phyloP scores from a whole-genome alignment of 2,113 vertebrate genomes.

The Oryzias melastigma region DNA sequence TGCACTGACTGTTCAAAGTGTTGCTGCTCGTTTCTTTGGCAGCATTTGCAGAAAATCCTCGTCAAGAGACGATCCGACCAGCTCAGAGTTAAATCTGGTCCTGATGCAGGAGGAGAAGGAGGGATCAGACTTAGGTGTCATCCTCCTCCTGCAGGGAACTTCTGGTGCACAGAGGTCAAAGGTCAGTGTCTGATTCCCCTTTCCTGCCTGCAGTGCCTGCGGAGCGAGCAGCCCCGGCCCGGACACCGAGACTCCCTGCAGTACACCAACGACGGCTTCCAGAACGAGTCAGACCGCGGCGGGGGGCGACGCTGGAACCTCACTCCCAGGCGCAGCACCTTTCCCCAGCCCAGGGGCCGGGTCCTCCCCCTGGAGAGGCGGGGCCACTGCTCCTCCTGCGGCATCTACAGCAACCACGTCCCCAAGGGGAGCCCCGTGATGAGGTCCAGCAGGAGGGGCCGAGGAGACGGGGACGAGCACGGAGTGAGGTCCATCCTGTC shows the following conservation, averaged over 20 bases:
- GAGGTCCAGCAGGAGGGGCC: constrained; percentile 19
- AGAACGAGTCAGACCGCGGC: constrained; percentile 64
- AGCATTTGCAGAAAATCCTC: no score
- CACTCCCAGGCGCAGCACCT: constrained; percentile 49
- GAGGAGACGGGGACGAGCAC: constrained; percentile 54
- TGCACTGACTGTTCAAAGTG: no score
- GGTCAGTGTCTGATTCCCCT: not conserved
- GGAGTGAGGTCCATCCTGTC: constrained; percentile 62
- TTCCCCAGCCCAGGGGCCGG: constrained; percentile 51
- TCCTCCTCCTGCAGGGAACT: no score
- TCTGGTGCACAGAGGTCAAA: no score
- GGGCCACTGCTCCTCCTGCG: constrained; percentile 68
- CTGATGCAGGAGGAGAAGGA: no score
- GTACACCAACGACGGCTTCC: constrained; percentile 75
- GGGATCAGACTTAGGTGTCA: no score
- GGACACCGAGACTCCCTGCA: constrained; percentile 71
- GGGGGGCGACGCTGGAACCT: constrained; percentile 43
- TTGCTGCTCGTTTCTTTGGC: no score
- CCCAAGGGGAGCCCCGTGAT: constrained; percentile 50
- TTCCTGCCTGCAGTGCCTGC: constrained; percentile 64
- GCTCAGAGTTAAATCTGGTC: no score
- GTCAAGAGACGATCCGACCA: no score
- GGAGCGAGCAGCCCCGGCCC: constrained; percentile 33
- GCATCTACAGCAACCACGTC: constrained; percentile 63
- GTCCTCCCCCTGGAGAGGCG: constrained; percentile 62